A percentile compares a stretch with the other conserved stretches of the same genome.
These are phyloP conservation scores for Etheostoma perlongum DNA, from an alignment of 2,797 vertebrate species.

Conservation along the genomic window DNA sequence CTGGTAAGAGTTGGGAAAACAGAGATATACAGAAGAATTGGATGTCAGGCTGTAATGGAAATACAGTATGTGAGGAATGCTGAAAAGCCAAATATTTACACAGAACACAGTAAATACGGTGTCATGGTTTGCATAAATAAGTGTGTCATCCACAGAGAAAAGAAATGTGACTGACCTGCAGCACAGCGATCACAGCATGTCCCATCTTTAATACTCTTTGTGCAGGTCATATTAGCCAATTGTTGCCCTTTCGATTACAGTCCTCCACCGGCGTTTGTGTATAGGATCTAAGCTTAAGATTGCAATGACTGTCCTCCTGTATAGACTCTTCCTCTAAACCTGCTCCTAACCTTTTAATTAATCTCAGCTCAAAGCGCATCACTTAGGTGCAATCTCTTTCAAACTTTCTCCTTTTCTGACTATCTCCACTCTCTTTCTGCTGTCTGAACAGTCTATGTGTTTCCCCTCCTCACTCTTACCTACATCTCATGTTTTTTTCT, in stretches of 20 bases:
- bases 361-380: not conserved
- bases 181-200: constrained; percentile 62
- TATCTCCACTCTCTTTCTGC: constrained; percentile 19
- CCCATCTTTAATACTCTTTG: fast-evolving
- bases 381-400: not conserved
- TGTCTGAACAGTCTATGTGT: constrained; percentile 31
- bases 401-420: constrained; percentile 22
- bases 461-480: constrained; percentile 52
- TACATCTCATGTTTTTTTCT: constrained; percentile 51
- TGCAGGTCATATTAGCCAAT: constrained; percentile 22
- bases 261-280: constrained; percentile 10
- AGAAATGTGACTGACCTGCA: constrained; percentile 66
- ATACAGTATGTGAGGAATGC: not conserved
- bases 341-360: not conserved
- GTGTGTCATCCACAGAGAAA: not conserved
- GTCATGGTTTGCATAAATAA: not conserved
- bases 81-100: not conserved
- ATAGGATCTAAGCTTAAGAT: not conserved
- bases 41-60: not conserved
- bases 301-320: not conserved
- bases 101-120: not conserved
- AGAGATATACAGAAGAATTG: not conserved
- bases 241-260: constrained; percentile 17
- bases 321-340: not conserved
- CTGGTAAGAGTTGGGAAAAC: constrained; percentile 53